Percentiles rank a stretch among this genome's conserved stretches.
Evolutionary conservation across 2,797 vertebrate species (phyloP).

Genomic region (Acanthornis magna): DNA sequence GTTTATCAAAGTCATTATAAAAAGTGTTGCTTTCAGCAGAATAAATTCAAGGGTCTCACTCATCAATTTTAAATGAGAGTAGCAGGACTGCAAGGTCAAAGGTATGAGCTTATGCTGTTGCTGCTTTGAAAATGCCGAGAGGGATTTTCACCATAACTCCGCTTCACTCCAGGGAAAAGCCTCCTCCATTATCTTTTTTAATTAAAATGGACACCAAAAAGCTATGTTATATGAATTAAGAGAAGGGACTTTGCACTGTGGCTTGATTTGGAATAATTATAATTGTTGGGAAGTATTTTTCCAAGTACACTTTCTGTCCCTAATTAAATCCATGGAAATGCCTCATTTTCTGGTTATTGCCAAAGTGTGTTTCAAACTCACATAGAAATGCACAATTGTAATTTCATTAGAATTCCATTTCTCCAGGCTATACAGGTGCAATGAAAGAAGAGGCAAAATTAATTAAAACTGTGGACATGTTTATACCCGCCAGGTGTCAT

Average conservation of each 20-base stretch:
- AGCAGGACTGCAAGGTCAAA: slow-evolving; percentile 20
- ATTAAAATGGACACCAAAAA: slow-evolving; percentile 14
- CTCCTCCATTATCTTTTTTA: neutral
- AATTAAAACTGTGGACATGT: slow-evolving; percentile 79
- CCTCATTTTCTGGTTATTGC: slow-evolving; percentile 68
- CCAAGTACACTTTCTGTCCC: slow-evolving; percentile 20
- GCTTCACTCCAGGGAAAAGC: neutral
- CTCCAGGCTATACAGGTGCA: slow-evolving; percentile 74
- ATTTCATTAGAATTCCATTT: slow-evolving; percentile 74
- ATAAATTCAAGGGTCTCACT: slow-evolving; percentile 22
- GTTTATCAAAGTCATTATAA: slow-evolving; percentile 9
- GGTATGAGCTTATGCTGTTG: neutral
- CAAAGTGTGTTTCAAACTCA: slow-evolving; percentile 58
- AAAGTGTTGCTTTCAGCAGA: slow-evolving; percentile 26
- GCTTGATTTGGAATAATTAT: slow-evolving; percentile 62
- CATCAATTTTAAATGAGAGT: slow-evolving; percentile 46
- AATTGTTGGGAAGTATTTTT: slow-evolving; percentile 44
- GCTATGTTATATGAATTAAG: slow-evolving; percentile 25
- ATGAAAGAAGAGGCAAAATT: slow-evolving; percentile 77
- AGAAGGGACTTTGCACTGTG: slow-evolving; percentile 34
- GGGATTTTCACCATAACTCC: neutral
- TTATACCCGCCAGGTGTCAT: slow-evolving; percentile 77
- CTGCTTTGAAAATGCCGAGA: neutral
- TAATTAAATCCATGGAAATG: slow-evolving; percentile 46
- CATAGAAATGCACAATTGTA: slow-evolving; percentile 54